Percentiles rank a stretch among this genome's conserved stretches.
These are phyloP conservation scores for Sericinus montela DNA, from an alignment of 2,888 invertebrate genomes.

Conservation along the genomic window DNA sequence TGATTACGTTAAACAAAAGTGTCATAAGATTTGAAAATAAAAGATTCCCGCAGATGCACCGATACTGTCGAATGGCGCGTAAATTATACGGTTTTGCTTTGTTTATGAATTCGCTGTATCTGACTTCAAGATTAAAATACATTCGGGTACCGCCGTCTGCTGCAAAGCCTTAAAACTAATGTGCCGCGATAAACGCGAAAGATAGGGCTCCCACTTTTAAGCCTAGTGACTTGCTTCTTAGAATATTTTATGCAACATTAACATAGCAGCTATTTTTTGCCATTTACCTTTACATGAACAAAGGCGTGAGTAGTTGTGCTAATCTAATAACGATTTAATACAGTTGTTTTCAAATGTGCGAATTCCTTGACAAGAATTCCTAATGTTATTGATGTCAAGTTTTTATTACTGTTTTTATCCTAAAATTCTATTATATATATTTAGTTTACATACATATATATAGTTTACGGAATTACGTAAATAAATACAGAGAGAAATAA, in stretches of 20 bases:
- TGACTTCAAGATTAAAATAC: constrained; percentile 43
- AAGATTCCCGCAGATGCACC: constrained; percentile 39
- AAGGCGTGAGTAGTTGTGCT: constrained; percentile 42
- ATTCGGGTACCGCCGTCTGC: constrained; percentile 38
- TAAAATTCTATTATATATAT: no score
- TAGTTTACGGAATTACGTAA: no score
- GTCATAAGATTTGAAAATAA: constrained; percentile 36
- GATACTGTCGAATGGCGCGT: constrained; percentile 33
- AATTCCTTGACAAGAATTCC: constrained; percentile 21
- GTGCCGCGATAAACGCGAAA: constrained; percentile 40
- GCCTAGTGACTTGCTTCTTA: constrained; percentile 45
- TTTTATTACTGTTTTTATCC: not conserved
- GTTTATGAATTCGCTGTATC: constrained; percentile 46
- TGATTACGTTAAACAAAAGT: constrained; percentile 8
- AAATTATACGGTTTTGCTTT: constrained; percentile 37
- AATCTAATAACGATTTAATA: constrained; percentile 27
- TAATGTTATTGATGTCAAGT: no score
- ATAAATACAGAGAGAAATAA: no score
- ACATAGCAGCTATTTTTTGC: constrained; percentile 21
- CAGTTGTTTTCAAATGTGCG: constrained; percentile 17
- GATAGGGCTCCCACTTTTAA: constrained; percentile 38
- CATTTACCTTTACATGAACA: constrained; percentile 33
- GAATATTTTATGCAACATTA: constrained; percentile 37
- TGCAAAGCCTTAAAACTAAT: constrained; percentile 46
- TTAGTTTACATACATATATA: no score